phyloP scores from a whole-genome alignment of 2,888 invertebrate species.

The Dryococelus australis region DNA sequence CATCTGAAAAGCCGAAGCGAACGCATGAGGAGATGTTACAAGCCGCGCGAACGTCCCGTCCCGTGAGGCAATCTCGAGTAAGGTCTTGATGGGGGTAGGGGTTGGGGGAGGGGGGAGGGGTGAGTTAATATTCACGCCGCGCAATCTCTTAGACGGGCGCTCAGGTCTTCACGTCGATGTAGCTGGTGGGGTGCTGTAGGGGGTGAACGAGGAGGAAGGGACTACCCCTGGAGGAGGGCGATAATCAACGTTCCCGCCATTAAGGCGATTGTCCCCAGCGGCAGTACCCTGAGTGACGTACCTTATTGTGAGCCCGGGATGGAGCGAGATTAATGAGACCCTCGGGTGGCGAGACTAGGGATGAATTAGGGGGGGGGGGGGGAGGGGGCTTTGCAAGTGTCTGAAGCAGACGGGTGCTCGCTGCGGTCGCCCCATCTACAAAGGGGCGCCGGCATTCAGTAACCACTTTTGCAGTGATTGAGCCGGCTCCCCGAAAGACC shows the following conservation, averaged over 20 bases:
- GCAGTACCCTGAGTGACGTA: not conserved
- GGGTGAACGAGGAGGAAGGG: no score
- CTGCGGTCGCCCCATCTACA: no score
- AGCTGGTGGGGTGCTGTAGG: no score
- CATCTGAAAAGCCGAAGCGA: not conserved
- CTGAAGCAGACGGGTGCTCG: no score
- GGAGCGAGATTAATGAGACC: slow-evolving; percentile 2
- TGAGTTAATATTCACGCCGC: not conserved
- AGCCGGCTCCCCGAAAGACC: no score
- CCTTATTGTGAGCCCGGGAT: not conserved
- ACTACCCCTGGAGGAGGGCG: not conserved
- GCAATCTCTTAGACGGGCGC: not conserved
- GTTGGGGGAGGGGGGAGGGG: not conserved
- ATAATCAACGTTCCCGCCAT: not conserved
- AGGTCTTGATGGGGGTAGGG: no score
- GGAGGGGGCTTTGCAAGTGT: no score
- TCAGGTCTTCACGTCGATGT: not conserved
- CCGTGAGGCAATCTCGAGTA: no score
- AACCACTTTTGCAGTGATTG: no score
- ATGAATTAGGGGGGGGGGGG: not conserved
- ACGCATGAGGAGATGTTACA: no score
- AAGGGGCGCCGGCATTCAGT: no score
- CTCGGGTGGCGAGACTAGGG: not conserved
- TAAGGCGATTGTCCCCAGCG: not conserved
- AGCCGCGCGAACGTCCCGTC: no score